phyloP scores from a whole-genome alignment of 2,797 vertebrate species.

The Myotis myotis region DNA sequence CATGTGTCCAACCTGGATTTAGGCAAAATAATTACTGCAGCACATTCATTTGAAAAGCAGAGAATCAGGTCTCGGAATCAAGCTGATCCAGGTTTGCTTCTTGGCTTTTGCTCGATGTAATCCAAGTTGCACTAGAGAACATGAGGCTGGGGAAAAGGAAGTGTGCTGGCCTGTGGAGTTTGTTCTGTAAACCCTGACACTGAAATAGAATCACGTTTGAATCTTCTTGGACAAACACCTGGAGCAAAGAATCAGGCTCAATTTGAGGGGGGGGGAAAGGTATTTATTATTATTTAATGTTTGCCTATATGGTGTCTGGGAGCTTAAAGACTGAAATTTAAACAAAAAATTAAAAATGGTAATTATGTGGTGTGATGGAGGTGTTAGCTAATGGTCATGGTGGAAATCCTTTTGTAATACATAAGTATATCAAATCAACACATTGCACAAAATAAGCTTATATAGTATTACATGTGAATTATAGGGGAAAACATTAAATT shows the following conservation, averaged over 20 bases:
- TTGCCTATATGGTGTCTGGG: background rate
- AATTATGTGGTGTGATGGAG: background rate
- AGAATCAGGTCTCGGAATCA: background rate
- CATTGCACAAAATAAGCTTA: background rate
- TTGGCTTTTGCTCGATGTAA: background rate
- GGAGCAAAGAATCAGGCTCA: background rate
- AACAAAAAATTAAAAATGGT: background rate
- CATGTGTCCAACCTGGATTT: background rate
- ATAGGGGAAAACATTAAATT: background rate
- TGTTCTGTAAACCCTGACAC: background rate
- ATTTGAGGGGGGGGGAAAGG: background rate
- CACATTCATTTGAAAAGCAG: background rate
- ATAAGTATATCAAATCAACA: background rate
- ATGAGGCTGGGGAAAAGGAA: background rate
- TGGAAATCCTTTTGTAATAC: background rate
- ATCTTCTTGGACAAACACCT: background rate
- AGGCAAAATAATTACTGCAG: background rate
- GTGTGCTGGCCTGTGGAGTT: fast-evolving
- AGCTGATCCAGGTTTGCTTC: background rate
- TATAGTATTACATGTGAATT: background rate
- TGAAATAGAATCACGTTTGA: background rate
- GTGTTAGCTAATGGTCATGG: background rate
- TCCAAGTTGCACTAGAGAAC: background rate
- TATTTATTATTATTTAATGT: background rate
- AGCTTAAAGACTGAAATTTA: background rate